Base-by-base conservation (phyloP, 2,888 invertebrate genomes). In the Colostygia pectinataria region DNA sequence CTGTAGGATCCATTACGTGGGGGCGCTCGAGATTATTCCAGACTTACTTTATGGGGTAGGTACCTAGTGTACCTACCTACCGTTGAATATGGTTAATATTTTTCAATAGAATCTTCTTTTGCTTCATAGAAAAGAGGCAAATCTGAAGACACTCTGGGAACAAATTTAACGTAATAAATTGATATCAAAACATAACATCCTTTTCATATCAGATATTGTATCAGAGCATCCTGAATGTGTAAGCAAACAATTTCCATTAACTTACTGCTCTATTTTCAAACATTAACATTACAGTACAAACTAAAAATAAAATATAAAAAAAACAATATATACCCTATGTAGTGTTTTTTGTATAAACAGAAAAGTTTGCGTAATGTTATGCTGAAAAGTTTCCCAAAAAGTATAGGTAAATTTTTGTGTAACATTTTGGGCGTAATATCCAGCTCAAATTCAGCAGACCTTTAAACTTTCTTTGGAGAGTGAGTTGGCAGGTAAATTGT, bases 1-100 rank as follows among this genome's bases (percentile, higher is more conserved):
- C 73, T 77, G 72, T 72, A 68, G 74, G 72, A 75, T 80, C 79
- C 77, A 82, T 83, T 82, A 81, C 76, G 68, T 53, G 65, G 60
- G 56, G 64, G 65, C 60, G 65, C 68, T 65, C 66, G 59, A 74
- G 73, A 78, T 80, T 74, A 78, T 71, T 66, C 72, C 61, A 59
- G 59, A 55, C 65, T 63, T 63, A 63, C 67, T 72, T 71, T 73
- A 74, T 61, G 66, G 55, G 59, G 56, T 57, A n/a, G n/a, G n/a
- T n/a, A n/a, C n/a, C n/a, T n/a, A n/a, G n/a, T n/a, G n/a, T n/a
- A n/a, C n/a, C n/a, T n/a, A 32, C 60, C 62, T 57, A 34, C 60
- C 61, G 53, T 57, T 61, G 68, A 66, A 68, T 61, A 68, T 58
- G 55, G 61, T 62, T 62, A 61, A 72, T 71, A 71, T 71, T 71